Percentiles rank a stretch among this genome's conserved stretches.
Evolutionary conservation across 2,113 vertebrate genomes (phyloP).

Genomic region (Muscicapa adusta): DNA sequence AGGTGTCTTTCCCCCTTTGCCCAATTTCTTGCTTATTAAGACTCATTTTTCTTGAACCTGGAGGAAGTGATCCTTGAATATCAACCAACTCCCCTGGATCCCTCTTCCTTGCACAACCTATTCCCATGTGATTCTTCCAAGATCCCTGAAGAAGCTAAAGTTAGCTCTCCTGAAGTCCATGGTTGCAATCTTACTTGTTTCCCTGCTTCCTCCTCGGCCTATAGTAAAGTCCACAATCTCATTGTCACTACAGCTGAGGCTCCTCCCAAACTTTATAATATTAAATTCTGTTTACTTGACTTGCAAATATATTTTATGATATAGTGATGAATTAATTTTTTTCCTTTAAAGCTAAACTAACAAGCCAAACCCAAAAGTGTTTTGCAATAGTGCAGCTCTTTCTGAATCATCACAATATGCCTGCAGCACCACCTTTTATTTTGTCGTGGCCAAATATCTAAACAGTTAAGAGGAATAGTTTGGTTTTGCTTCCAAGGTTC

Average conservation of each 20-base stretch:
- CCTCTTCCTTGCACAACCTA: too few species aligned
- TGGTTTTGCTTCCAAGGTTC: neutral
- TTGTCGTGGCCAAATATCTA: neutral
- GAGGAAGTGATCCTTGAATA: neutral
- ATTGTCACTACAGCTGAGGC: neutral
- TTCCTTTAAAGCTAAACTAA: neutral
- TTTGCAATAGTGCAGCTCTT: neutral
- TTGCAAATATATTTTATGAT: neutral
- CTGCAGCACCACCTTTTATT: neutral
- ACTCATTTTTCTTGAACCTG: neutral
- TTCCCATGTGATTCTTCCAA: neutral
- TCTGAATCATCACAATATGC: neutral
- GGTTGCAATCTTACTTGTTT: neutral
- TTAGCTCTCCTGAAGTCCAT: neutral
- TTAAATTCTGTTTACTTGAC: neutral
- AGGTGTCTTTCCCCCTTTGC: neutral
- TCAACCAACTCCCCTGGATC: neutral
- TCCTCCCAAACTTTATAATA: neutral
- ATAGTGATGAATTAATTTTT: neutral
- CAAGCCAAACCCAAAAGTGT: neutral
- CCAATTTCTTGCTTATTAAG: neutral
- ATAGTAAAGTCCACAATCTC: neutral
- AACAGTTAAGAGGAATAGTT: neutral
- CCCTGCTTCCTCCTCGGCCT: accelerated
- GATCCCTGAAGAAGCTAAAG: neutral